Percentiles rank a stretch among this genome's conserved stretches.
Evolutionary conservation across 2,888 invertebrate genomes (phyloP).

Genomic region (Opisthograptis luteolata): DNA sequence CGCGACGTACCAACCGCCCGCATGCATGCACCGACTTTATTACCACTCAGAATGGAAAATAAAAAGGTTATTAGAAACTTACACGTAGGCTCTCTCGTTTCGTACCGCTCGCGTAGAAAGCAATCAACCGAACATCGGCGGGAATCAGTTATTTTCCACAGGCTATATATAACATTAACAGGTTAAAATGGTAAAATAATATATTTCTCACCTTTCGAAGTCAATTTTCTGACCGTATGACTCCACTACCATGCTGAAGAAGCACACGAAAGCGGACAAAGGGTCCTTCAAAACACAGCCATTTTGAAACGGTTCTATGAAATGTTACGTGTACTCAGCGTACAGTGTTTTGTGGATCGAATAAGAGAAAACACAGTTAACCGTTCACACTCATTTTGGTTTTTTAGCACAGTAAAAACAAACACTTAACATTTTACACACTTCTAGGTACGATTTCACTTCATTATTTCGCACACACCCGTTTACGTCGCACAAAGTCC

Average conservation of each 20-base stretch:
- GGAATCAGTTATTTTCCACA: slow-evolving; percentile 78
- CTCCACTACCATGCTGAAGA: slow-evolving; percentile 88
- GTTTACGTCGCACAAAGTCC: slow-evolving; percentile 76
- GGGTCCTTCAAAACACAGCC: slow-evolving; percentile 89
- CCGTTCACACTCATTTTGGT: slow-evolving; percentile 82
- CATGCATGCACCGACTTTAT: slow-evolving; percentile 47
- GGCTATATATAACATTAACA: slow-evolving; percentile 48
- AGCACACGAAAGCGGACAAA: slow-evolving; percentile 86
- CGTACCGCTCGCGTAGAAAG: slow-evolving; percentile 77
- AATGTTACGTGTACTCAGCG: slow-evolving; percentile 79
- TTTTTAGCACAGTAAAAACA: slow-evolving; percentile 77
- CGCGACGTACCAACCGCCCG: slow-evolving; percentile 41
- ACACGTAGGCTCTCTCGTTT: slow-evolving; percentile 73
- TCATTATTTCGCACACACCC: slow-evolving; percentile 83
- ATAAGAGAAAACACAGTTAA: slow-evolving; percentile 61
- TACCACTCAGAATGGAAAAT: slow-evolving; percentile 52
- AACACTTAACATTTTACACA: slow-evolving; percentile 84
- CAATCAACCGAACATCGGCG: slow-evolving; percentile 71
- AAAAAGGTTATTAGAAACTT: slow-evolving; percentile 75
- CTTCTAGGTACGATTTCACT: slow-evolving; percentile 81
- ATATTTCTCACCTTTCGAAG: slow-evolving; percentile 85
- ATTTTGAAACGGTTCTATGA: slow-evolving; percentile 86
- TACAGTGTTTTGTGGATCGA: slow-evolving; percentile 60
- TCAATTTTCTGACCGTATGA: slow-evolving; percentile 85
- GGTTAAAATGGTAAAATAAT: slow-evolving; percentile 52